Evolutionary conservation across 2,888 invertebrate species (phyloP), one percentile per base, ranked within the genome.

Genomic region (Erebia ligea): DNA sequence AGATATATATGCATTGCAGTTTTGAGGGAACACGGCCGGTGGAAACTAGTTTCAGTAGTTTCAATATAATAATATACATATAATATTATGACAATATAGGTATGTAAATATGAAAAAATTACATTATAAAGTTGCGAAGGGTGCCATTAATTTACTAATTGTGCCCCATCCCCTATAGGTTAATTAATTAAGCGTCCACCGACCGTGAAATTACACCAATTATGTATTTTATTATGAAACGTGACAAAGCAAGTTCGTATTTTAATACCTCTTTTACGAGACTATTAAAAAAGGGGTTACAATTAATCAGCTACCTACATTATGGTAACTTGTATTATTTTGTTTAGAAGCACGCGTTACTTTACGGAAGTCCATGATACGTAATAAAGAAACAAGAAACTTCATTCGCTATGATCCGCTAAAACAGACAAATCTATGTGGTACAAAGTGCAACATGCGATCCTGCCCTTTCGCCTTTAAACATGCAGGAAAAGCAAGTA

Each of bases 171-270:
- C 65, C 66, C 66, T 58, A 66, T 66, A 48, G 66, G 65, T 69
- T 69, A 69, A 69, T 69, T 69, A 69, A 65, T 69, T 69, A 69
- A 52, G 52, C 58, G 69, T 21, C 21, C 58, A 59, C 58, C 65
- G 59, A 42, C 40, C 64, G 65, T 65, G 62, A 57, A 63, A 63
- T 63, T 63, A 54, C 54, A 52, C 57, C 66, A 66, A 68, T 68
- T 68, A 68, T 25, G 68, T 63, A 56, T 63, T 62, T 68, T 63
- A 66, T 66, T 64, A 64, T 17, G 48, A 15, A 34, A 64, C 64
- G 64, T 64, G 64, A 64, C 64, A 64, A n/a, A 11, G 64, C 64
- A 34, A 64, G 25, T 64, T 45, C 17, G 19, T 42, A 59, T 59
- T 59, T 40, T 40, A 17, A 21, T 61, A 42, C 42, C 64, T 64